Evolutionary conservation across 2,113 vertebrate genomes (phyloP).

Genomic region (Muntiacus reevesi): DNA sequence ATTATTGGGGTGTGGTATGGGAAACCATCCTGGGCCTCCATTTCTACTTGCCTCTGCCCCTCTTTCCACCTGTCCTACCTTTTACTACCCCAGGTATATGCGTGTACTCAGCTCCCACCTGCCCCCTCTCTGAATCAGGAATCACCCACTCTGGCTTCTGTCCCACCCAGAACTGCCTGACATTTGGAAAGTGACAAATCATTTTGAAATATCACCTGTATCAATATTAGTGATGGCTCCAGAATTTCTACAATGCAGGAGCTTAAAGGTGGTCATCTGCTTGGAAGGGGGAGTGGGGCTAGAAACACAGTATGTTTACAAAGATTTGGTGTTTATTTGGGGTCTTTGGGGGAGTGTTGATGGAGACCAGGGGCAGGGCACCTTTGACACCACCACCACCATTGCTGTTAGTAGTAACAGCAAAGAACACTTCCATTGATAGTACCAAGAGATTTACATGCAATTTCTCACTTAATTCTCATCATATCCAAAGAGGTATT

Average conservation of each 20-base stretch:
- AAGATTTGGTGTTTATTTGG: neutral
- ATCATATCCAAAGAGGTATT: neutral
- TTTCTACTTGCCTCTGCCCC: neutral
- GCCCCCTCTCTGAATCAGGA: neutral
- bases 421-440: too few relatives aligned
- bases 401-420: neutral
- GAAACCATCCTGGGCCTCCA: neutral
- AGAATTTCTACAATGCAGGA: neutral
- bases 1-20: fast-evolving
- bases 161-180: neutral
- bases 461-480: neutral
- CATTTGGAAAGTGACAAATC: neutral
- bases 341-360: neutral
- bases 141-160: neutral
- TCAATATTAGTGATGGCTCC: neutral
- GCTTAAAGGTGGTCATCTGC: neutral
- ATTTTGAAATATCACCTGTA: neutral
- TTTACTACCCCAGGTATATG: neutral
- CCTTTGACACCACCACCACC: neutral
- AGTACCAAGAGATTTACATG: neutral
- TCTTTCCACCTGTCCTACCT: neutral
- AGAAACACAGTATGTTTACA: neutral
- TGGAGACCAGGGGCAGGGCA: neutral
- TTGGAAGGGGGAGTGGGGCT: neutral
- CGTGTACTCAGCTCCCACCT: neutral